Base-by-base conservation (phyloP, 2,888 invertebrate species). In the Meandrusa payeni region DNA sequence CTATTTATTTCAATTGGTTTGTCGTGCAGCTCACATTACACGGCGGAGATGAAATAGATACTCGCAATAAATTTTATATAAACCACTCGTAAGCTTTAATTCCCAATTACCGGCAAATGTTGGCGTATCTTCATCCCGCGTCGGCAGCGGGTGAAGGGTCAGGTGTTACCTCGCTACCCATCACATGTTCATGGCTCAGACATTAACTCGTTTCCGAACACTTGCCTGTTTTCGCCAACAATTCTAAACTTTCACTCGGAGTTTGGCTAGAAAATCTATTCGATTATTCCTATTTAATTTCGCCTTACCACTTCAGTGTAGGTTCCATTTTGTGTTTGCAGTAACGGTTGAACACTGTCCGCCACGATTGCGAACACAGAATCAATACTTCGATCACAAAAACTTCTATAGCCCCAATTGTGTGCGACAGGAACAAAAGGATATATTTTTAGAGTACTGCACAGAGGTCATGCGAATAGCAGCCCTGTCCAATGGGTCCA, bases 211-310 rank as follows among this genome's bases (percentile, higher is more conserved):
- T 50, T 51, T 41, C 56, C 57, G 55, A 59, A 59, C 54, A 57
- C 55, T 55, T 55, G 54, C 51, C 54, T 52, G 61, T 65, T 58
- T 61, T 61, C 64, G 53, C 64, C 53, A 57, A 52, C 59, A 59
- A 59, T 64, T 57, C 57, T 12, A 56, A 57, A 65, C 69, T 75
- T 74, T 75, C 72, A 60, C 69, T 54, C 40, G 52, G 3, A 33
- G 43, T 38, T 38, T 29, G 11, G 50, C 45, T 48, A 52, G 48
- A 51, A 54, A 51, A 52, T 53, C 48, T 32, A 13, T 47, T 12
- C 15, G 22, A 31, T 42, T 12, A 41, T 43, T 43, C 34, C 15
- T 19, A 11, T 46, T 43, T 38, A 38, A 43, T 32, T 36, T 29
- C n/a, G 38, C 15, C 9, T 37, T 15, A 29, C 2, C n/a, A 9